Evolutionary conservation across 2,888 invertebrate species (phyloP).

Genomic region (Drosophila diplacantha): DNA sequence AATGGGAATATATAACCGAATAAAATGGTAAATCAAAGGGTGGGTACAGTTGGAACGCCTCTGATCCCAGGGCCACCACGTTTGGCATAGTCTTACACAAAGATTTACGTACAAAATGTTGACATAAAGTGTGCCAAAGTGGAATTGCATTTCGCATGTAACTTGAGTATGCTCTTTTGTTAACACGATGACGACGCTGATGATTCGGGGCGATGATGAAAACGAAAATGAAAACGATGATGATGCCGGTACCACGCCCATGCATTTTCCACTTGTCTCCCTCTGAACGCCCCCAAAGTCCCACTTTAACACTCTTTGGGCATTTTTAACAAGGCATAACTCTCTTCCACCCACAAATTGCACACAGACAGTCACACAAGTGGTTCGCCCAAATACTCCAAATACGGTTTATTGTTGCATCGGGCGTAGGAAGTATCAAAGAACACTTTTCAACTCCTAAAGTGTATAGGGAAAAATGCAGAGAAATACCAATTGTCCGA

Average conservation of each 20-base stretch:
- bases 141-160: conserved; percentile 75
- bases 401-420: conserved; percentile 34
- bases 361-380: conserved; percentile 17
- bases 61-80: conserved; percentile 55
- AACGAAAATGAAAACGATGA: conserved; percentile 25
- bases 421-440: conserved; percentile 13
- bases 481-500: conserved; percentile 18
- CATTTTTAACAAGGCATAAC: conserved; percentile 68
- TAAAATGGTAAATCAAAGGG: background rate
- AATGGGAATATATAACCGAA: background rate
- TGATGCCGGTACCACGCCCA: conserved; percentile 20
- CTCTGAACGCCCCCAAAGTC: conserved; percentile 17
- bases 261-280: conserved; percentile 32
- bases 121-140: conserved; percentile 73
- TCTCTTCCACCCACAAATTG: conserved; percentile 11
- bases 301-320: conserved; percentile 53
- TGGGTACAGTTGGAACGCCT: conserved; percentile 5
- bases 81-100: conserved; percentile 73
- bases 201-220: conserved; percentile 20
- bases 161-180: conserved; percentile 74
- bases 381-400: conserved; percentile 28
- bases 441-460: conserved; percentile 10
- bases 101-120: conserved; percentile 74
- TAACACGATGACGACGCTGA: conserved; percentile 63
- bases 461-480: conserved; percentile 12